A percentile compares a stretch with the other conserved stretches of the same genome.
Conservation (phyloP, 2,113 vertebrate genomes). For the Sphyrna mokarran region DNA sequence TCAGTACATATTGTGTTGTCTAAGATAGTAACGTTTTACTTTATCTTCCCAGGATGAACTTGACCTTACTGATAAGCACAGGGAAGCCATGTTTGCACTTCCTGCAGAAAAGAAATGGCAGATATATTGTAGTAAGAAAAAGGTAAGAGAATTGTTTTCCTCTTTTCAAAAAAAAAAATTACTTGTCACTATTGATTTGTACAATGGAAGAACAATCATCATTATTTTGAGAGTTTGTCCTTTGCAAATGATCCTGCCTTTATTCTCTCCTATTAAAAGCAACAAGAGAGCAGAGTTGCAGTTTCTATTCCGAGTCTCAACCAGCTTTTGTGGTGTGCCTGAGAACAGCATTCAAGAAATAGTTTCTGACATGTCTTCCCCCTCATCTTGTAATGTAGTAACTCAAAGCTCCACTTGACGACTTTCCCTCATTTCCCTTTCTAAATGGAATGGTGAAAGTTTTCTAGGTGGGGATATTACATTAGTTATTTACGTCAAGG, state of each 20-base stretch:
- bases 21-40: not conserved
- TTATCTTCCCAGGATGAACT: slow-evolving; percentile 76
- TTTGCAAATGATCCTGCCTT: not conserved
- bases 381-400: not conserved
- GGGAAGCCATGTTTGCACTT: slow-evolving; percentile 97
- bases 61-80: slow-evolving; percentile 92
- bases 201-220: not conserved
- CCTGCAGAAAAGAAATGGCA: slow-evolving; percentile 95
- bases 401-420: not conserved
- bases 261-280: not conserved
- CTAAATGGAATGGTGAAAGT: not conserved
- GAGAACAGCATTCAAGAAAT: not conserved
- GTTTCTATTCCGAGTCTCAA: not conserved
- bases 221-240: not conserved
- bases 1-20: not conserved
- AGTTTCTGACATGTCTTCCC: not conserved
- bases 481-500: no score
- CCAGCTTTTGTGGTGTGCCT: not conserved
- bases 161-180: not conserved
- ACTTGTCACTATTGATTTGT: not conserved
- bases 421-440: not conserved
- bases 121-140: slow-evolving; percentile 98
- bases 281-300: not conserved
- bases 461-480: not conserved
- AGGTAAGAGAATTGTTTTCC: slow-evolving; percentile 57